Evolutionary conservation across 1,140 invertebrate species (phyloP), one percentile per base, ranked within the genome.

Genomic region (Zaprionus davidi): DNA sequence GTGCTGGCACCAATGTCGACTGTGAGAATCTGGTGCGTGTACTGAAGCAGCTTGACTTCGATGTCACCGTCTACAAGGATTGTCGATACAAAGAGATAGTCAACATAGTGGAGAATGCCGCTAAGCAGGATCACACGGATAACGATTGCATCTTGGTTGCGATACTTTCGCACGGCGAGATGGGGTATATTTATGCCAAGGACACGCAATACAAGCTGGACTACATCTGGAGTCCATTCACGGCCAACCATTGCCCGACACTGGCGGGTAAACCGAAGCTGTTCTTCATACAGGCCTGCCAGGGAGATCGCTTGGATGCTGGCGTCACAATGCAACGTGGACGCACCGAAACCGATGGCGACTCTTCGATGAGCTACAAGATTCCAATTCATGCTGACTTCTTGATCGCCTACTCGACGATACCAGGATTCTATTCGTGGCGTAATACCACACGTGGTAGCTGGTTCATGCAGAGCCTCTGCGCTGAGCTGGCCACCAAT

Each of bases 301-400:
- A 98, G 93, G 97, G 97, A 20, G 97, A 98, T 91, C 95, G 95
- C 82, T 93, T 98, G 22, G 97, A 98, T 93, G 92, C 94, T 38
- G 97, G 97, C 12, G 93, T 96, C 9, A 95, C 94, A 22, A 92
- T 96, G 12, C 91, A 93, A 15, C 85, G 88, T 6, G 66, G 70
- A 6, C 81, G 80, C 38, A 92, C 91, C 24, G 96, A 97, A 93
- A 96, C 96, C 5, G 97, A 97, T 94, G 96, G 96, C 12, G 93
- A 93, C 75, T 93, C 94, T 36, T 93, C 94, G 3, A 86, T 91
- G 55, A 93, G 93, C 28, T 98, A 97, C 84, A 96, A 96, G 84
- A 98, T 99, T 91, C 98, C 98, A 7, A 94, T 95, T 55, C 97
- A 98, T 93, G 98, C 98, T n/a, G 98, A 99, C 93, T 98, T 99